Base-by-base conservation (phyloP, 1,140 invertebrate genomes). In the Pseudachorutes palmiensis region DNA sequence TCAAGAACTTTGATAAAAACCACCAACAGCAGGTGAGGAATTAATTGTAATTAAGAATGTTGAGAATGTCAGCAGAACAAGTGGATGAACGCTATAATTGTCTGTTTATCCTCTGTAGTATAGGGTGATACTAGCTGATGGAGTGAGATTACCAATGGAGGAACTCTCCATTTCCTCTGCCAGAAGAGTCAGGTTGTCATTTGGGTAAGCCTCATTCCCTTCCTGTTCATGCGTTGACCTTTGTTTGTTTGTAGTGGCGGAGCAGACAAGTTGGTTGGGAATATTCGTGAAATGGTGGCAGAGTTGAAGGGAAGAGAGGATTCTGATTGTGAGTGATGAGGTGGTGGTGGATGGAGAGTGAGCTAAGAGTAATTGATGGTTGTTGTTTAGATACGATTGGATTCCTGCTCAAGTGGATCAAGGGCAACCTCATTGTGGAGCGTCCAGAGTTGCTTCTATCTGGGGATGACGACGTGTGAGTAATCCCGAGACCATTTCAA, bases 261-360 rank as follows among this genome's bases (percentile, higher is more conserved):
- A 9, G 90, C 91, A 2, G 92, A 96, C 76, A 77, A 93, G 0
- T 77, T 95, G 1, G 92, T 95, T 78, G 86, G 87, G 67, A 92
- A 91, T 75, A 82, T 87, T 29, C 93, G 92, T 75, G 85, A 84
- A 33, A 83, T 88, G 60, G 75, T 85, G 58, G 77, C 94, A 0
- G 77, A 79, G 45, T 81, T 94, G 75, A 83, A 62, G 66, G 68
- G 48, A 72, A 22, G 24, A n/a, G n/a, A n/a, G n/a, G n/a, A n/a
- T n/a, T n/a, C n/a, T n/a, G n/a, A n/a, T n/a, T n/a, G n/a, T n/a
- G n/a, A n/a, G n/a, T n/a, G n/a, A n/a, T n/a, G n/a, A n/a, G n/a
- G n/a, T n/a, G n/a, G n/a, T n/a, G n/a, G n/a, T n/a, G n/a, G n/a
- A n/a, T n/a, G n/a, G n/a, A n/a, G n/a, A n/a, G n/a, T n/a, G n/a